Conservation (phyloP, 37 sponge, comb jelly and placozoan genomes). For the Petrosia ficiformis region DNA sequence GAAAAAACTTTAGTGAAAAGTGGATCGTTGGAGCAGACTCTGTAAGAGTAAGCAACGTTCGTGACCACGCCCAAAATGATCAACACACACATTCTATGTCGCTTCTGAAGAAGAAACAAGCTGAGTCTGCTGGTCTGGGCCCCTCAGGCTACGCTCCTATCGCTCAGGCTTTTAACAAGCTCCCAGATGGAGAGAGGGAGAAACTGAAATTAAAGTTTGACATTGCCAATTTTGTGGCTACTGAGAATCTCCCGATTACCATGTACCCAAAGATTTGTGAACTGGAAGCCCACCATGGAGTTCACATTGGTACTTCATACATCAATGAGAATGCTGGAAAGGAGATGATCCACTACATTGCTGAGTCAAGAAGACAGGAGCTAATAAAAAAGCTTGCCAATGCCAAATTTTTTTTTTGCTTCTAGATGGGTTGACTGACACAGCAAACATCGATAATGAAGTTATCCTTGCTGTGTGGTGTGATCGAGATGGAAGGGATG, state of each 20-base stretch:
- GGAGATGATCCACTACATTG: constrained; percentile 36
- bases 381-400: constrained; percentile 9
- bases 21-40: constrained; percentile 7
- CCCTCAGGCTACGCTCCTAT: constrained; percentile 1
- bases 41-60: not conserved
- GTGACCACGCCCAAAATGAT: not conserved
- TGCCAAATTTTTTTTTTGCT: constrained; percentile 57
- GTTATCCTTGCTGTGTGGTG: constrained; percentile 46
- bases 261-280: constrained; percentile 30
- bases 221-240: constrained; percentile 33
- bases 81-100: constrained; percentile 4
- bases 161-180: not conserved
- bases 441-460: constrained; percentile 54
- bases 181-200: constrained; percentile 13
- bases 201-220: constrained; percentile 18
- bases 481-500: constrained; percentile 42
- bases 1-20: constrained; percentile 7
- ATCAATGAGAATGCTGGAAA: constrained; percentile 25
- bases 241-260: constrained; percentile 9
- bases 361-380: constrained; percentile 16
- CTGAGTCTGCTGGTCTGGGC: not conserved
- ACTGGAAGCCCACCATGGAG: constrained; percentile 34
- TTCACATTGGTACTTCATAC: constrained; percentile 29
- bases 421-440: constrained; percentile 53
- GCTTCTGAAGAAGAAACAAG: not conserved